phyloP scores from a whole-genome alignment of 2,797 vertebrate species.

The Microcaecilia unicolor region DNA sequence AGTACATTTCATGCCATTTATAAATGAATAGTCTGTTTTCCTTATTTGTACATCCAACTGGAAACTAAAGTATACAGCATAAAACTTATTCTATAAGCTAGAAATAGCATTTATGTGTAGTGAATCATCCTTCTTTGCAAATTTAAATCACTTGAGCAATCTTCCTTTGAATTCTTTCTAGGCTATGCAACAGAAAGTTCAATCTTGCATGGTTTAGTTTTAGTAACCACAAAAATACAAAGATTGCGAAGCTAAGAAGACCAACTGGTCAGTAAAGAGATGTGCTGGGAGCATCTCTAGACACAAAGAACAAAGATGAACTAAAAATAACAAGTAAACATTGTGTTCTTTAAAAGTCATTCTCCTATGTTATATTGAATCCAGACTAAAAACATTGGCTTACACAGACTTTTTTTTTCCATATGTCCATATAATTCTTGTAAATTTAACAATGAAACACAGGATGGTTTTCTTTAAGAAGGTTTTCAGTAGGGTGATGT shows the following conservation, averaged over 20 bases:
- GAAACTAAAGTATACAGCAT: slow-evolving; percentile 7
- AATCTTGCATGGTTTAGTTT: slow-evolving; percentile 52
- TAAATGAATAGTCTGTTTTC: no score
- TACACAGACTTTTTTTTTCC: slow-evolving; percentile 4
- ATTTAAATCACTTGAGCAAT: slow-evolving; percentile 61
- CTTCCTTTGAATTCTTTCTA: slow-evolving; percentile 56
- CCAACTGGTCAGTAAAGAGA: slow-evolving; percentile 27
- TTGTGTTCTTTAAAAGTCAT: slow-evolving; percentile 34
- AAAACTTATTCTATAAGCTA: slow-evolving; percentile 43
- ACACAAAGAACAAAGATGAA: slow-evolving; percentile 34
- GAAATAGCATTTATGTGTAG: slow-evolving; percentile 52
- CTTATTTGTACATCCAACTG: not conserved
- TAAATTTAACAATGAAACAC: no score
- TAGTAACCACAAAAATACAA: slow-evolving; percentile 52
- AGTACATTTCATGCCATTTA: no score
- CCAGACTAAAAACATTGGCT: slow-evolving; percentile 4
- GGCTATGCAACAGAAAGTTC: slow-evolving; percentile 62
- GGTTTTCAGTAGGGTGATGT: no score
- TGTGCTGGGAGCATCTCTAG: slow-evolving; percentile 26
- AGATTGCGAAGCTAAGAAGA: slow-evolving; percentile 37
- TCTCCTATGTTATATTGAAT: no score
- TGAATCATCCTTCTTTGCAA: slow-evolving; percentile 67
- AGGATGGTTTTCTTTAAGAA: no score
- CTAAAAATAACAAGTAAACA: slow-evolving; percentile 44
- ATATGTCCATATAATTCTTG: not conserved